phyloP scores from a whole-genome alignment of 2,888 invertebrate genomes.

The Catocala nupta region DNA sequence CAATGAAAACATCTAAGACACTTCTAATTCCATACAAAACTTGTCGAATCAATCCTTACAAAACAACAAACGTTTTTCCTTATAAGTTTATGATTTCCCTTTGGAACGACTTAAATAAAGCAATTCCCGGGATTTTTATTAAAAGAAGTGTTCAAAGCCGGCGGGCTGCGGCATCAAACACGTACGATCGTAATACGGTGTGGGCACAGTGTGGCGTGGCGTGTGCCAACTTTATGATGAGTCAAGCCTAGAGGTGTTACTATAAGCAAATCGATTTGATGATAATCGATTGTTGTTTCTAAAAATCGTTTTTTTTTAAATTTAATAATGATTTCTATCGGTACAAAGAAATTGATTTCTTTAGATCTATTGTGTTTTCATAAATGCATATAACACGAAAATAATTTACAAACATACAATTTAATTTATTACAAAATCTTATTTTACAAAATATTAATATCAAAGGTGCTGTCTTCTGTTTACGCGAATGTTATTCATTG shows the following conservation, averaged over 20 bases:
- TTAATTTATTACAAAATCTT: too few species aligned
- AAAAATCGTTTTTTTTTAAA: too few species aligned
- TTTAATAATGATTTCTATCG: too few species aligned
- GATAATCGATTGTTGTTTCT: too few species aligned
- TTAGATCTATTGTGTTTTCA: too few species aligned
- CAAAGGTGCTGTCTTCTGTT: too few species aligned
- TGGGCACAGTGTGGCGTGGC: background rate
- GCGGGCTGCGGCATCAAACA: slow-evolving; percentile 6
- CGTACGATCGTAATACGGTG: slow-evolving; percentile 10
- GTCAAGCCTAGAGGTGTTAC: background rate
- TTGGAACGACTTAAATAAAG: slow-evolving; percentile 13
- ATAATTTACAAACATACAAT: too few species aligned
- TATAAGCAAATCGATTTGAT: too few species aligned
- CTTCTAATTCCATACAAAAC: background rate
- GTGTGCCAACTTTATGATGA: background rate
- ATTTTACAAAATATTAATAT: too few species aligned
- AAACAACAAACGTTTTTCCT: slow-evolving; percentile 3
- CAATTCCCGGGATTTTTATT: slow-evolving; percentile 11
- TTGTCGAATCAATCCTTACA: slow-evolving; percentile 6
- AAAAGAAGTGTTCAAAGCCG: slow-evolving; percentile 19
- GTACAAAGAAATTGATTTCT: too few species aligned
- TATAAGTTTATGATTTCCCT: slow-evolving; percentile 12
- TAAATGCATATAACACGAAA: too few species aligned
- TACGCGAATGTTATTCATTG: too few species aligned
- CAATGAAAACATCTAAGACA: background rate